Evolutionary conservation across 2,888 invertebrate species (phyloP).

Genomic region (Coleophora deauratella): DNA sequence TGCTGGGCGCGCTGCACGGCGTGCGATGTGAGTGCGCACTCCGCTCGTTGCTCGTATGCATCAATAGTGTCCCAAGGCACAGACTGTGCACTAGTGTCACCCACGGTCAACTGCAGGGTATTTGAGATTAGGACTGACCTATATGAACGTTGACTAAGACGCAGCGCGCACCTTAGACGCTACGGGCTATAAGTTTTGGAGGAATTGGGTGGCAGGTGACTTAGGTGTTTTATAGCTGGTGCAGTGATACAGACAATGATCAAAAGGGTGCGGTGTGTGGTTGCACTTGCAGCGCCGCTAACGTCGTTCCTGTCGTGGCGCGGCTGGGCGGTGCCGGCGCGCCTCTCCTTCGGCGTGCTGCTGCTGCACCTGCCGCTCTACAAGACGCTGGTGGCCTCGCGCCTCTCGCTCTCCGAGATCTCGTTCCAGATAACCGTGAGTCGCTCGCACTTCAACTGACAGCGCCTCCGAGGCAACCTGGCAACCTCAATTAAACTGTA

Average conservation of each 20-base stretch:
- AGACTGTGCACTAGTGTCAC: no score
- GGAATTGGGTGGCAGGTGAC: no score
- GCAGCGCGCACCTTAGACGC: no score
- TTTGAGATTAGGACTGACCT: no score
- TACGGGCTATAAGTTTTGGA: no score
- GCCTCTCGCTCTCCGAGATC: constrained; percentile 38
- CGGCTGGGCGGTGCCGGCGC: constrained; percentile 48
- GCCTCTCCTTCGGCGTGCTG: constrained; percentile 61
- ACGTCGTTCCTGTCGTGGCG: constrained; percentile 35
- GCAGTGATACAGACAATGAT: no score
- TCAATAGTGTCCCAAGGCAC: no score
- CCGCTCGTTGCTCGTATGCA: background rate
- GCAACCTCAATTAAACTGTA: no score
- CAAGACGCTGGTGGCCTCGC: constrained; percentile 47
- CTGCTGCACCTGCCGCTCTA: constrained; percentile 62
- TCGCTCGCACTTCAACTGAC: constrained; percentile 12
- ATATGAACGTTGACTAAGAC: no score
- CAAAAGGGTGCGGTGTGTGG: no score
- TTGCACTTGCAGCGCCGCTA: constrained; percentile 44
- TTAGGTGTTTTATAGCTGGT: no score
- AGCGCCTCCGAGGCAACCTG: constrained; percentile 51
- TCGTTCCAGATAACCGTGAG: constrained; percentile 39
- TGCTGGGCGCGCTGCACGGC: constrained; percentile 52
- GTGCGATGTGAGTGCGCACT: constrained; percentile 37
- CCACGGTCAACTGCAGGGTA: no score